Percentiles rank a stretch among this genome's conserved stretches.
phyloP scores from a whole-genome alignment of 1,140 invertebrate genomes.

The Euschistus heros region DNA sequence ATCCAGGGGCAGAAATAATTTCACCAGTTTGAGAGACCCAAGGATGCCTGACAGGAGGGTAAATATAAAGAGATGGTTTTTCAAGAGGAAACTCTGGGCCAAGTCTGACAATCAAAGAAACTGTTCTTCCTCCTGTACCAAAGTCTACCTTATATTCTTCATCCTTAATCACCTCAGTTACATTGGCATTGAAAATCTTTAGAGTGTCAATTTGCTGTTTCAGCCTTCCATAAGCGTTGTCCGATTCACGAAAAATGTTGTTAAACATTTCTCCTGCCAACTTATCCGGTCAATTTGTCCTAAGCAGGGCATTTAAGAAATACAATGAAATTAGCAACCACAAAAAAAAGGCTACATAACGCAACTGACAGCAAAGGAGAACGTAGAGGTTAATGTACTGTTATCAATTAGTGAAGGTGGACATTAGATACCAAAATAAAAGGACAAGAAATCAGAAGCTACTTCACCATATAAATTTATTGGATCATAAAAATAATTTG shows the following conservation, averaged over 20 bases:
- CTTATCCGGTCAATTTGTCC: not conserved
- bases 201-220: conserved; percentile 52
- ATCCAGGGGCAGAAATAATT: conserved; percentile 55
- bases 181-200: conserved; percentile 58
- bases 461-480: too few relatives aligned
- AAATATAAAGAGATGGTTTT: conserved; percentile 55
- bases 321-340: too few relatives aligned
- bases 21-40: conserved; percentile 55
- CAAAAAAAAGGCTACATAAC: too few relatives aligned
- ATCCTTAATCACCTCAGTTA: conserved; percentile 54
- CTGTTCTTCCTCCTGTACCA: conserved; percentile 44
- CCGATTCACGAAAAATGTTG: conserved; percentile 8
- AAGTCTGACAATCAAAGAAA: conserved; percentile 51
- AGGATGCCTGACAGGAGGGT: conserved; percentile 50
- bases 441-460: too few relatives aligned
- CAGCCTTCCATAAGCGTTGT: conserved; percentile 1
- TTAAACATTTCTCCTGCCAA: conserved; percentile 12
- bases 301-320: conserved; percentile 9
- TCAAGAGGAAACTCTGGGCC: conserved; percentile 59
- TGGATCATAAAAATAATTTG: too few relatives aligned
- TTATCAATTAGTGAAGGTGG: too few relatives aligned
- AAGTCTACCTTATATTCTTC: conserved; percentile 61
- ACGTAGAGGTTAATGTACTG: too few relatives aligned
- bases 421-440: too few relatives aligned
- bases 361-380: too few relatives aligned